A percentile compares a stretch with the other conserved stretches of the same genome.
These are phyloP conservation scores for Leptopilina boulardi DNA, from an alignment of 1,140 invertebrate genomes.

Conservation along the genomic window DNA sequence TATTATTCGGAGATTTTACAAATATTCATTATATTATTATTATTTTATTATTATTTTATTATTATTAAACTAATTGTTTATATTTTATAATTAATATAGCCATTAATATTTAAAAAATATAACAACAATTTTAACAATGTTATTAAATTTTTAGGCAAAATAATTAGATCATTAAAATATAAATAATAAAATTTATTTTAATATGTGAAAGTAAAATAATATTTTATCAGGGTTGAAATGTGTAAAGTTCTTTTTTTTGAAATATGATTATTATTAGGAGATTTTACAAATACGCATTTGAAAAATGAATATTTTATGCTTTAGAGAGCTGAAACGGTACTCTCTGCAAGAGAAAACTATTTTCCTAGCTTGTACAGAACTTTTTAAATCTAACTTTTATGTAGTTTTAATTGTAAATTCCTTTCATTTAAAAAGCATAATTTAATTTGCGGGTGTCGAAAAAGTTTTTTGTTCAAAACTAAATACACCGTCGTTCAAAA, in stretches of 20 bases:
- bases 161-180: too few species aligned
- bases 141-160: too few species aligned
- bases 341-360: background rate
- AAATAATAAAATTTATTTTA: too few species aligned
- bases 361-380: constrained; percentile 7
- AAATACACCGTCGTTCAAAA: background rate
- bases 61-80: too few species aligned
- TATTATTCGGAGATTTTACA: too few species aligned
- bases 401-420: constrained; percentile 14
- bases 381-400: constrained; percentile 11
- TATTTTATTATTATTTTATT: too few species aligned
- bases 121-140: too few species aligned
- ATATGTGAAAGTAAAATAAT: too few species aligned
- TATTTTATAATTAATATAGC: too few species aligned
- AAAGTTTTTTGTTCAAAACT: background rate
- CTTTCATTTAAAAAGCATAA: constrained; percentile 14
- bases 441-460: background rate
- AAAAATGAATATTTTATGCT: constrained; percentile 11
- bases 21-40: too few species aligned
- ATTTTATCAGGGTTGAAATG: too few species aligned
- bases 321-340: background rate
- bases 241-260: background rate
- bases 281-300: background rate
- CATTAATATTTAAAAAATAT: too few species aligned
- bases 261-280: background rate